phyloP scores from a whole-genome alignment of 2,888 invertebrate genomes.

The Apotomis betuletana region DNA sequence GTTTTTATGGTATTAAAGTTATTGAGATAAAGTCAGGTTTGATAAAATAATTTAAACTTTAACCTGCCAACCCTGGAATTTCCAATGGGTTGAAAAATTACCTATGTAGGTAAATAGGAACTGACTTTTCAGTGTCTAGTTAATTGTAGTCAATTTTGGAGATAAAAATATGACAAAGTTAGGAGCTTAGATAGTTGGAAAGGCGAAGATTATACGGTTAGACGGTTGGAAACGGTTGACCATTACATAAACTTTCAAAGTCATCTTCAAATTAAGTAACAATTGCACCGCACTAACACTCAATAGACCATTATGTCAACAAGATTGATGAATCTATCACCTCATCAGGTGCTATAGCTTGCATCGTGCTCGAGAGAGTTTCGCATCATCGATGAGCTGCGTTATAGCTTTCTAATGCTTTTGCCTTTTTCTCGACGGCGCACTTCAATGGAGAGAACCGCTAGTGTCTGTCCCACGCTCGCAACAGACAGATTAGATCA shows the following conservation, averaged over 20 bases:
- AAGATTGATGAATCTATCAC: constrained; percentile 14
- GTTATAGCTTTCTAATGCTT: constrained; percentile 36
- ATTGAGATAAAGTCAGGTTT: too few relatives aligned
- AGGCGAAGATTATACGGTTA: too few relatives aligned
- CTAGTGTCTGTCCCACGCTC: constrained; percentile 15
- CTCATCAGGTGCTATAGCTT: constrained; percentile 17
- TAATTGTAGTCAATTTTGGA: too few relatives aligned
- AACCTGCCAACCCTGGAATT: too few relatives aligned
- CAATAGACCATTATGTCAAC: neutral
- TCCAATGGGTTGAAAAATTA: too few relatives aligned
- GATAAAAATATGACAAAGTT: too few relatives aligned
- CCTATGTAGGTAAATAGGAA: too few relatives aligned
- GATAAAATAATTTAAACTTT: too few relatives aligned
- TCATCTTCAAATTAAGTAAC: neutral
- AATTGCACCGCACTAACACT: neutral
- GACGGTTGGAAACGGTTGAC: too few relatives aligned
- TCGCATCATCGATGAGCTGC: constrained; percentile 11
- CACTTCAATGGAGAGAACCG: constrained; percentile 15
- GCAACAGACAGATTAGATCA: constrained; percentile 6
- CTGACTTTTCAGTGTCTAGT: too few relatives aligned
- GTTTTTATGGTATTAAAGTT: too few relatives aligned
- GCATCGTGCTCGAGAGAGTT: constrained; percentile 17
- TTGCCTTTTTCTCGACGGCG: constrained; percentile 29
- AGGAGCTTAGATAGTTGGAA: too few relatives aligned
- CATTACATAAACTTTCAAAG: neutral